Conservation (phyloP, 2,797 vertebrate species). For the Calcarius lapponicus region DNA sequence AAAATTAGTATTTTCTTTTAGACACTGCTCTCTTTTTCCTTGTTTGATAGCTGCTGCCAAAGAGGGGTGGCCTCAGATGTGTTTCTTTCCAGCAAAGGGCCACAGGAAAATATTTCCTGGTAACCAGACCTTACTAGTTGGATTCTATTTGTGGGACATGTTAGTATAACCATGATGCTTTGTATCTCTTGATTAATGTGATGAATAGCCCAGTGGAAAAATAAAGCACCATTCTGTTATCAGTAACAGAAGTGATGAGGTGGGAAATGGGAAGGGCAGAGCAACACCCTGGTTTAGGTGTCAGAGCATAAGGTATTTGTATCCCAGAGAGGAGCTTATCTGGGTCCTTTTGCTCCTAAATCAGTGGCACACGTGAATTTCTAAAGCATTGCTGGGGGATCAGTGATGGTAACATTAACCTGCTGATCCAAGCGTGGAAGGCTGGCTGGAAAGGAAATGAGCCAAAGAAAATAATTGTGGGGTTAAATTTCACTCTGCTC, state of each 20-base stretch:
- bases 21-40: conserved; percentile 6
- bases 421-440: neutral
- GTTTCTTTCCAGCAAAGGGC: conserved; percentile 21
- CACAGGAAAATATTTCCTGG: conserved; percentile 50
- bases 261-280: neutral
- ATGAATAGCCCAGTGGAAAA: neutral
- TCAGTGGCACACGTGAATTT: neutral
- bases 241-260: neutral
- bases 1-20: neutral
- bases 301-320: neutral
- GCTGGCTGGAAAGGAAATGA: neutral
- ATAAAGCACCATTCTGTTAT: neutral
- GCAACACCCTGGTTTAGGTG: neutral
- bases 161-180: neutral
- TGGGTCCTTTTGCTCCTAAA: neutral
- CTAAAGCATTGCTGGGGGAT: neutral
- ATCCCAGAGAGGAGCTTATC: neutral
- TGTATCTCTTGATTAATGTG: neutral
- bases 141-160: neutral
- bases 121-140: neutral
- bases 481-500: neutral
- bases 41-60: conserved; percentile 17
- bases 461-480: neutral
- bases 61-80: neutral
- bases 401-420: neutral